Percentiles rank a stretch among this genome's conserved stretches.
phyloP scores from a whole-genome alignment of 2,113 vertebrate genomes.

The Barnardius zonarius region DNA sequence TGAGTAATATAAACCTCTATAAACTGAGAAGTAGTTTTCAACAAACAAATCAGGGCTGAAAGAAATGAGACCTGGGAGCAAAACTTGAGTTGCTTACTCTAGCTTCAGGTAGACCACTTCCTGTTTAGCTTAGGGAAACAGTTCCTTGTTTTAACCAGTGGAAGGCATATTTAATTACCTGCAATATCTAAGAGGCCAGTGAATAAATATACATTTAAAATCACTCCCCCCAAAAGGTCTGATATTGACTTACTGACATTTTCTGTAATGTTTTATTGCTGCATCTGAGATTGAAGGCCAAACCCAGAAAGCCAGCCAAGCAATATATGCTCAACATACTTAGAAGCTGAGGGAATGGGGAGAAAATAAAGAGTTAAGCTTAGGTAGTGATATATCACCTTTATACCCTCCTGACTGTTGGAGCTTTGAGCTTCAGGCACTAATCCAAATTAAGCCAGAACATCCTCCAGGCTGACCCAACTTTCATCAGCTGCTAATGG shows the following conservation, averaged over 20 bases:
- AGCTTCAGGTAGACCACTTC: background rate
- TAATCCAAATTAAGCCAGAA: background rate
- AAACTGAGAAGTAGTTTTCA: background rate
- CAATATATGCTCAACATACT: background rate
- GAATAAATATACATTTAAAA: background rate
- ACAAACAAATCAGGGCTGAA: background rate
- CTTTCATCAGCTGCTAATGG: background rate
- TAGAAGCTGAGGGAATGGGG: fast-evolving
- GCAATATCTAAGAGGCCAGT: background rate
- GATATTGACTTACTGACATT: background rate
- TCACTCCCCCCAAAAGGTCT: background rate
- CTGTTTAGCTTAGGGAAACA: background rate
- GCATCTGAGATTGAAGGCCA: background rate
- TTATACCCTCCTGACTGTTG: background rate
- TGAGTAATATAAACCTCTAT: background rate
- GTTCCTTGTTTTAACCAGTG: background rate
- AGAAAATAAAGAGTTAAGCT: background rate
- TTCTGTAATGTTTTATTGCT: background rate
- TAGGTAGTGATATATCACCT: background rate
- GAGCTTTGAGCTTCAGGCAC: background rate
- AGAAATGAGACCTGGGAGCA: background rate
- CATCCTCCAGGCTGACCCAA: background rate
- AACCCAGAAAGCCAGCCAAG: background rate
- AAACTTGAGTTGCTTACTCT: background rate
- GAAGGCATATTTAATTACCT: background rate